phyloP scores from a whole-genome alignment of 2,113 vertebrate species.

The Gasterosteus aculeatus region DNA sequence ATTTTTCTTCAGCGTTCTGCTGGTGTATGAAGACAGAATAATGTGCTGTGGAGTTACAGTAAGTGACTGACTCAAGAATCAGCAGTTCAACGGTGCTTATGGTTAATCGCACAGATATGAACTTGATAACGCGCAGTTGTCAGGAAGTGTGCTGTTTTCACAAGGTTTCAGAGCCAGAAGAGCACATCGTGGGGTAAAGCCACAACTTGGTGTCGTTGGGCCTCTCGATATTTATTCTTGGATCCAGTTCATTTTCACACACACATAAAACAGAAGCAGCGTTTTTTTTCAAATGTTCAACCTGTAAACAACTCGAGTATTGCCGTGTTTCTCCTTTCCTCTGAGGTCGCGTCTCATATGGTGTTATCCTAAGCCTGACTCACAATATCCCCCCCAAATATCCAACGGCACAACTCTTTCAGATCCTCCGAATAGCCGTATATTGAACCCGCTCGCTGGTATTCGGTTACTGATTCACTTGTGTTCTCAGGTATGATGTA shows the following conservation, averaged over 20 bases:
- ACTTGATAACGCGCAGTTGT: conserved; percentile 52
- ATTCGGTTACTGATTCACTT: conserved; percentile 75
- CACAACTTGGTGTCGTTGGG: conserved; percentile 1
- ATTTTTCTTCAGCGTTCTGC: conserved; percentile 9
- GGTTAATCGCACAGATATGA: conserved; percentile 64
- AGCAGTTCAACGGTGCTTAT: conserved; percentile 48
- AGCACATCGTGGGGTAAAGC: conserved; percentile 30
- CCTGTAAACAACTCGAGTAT: conserved; percentile 32
- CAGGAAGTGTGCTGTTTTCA: conserved; percentile 62
- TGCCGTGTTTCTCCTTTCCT: not conserved
- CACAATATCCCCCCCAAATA: conserved; percentile 60
- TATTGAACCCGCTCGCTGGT: conserved; percentile 53
- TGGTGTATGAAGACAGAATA: conserved; percentile 37
- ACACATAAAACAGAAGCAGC: conserved; percentile 21
- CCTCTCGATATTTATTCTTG: conserved; percentile 18
- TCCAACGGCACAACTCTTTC: conserved; percentile 40
- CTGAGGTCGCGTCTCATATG: conserved; percentile 36
- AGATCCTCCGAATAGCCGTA: conserved; percentile 34
- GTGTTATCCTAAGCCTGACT: conserved; percentile 58
- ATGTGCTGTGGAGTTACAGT: conserved; percentile 30
- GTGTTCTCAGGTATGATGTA: conserved; percentile 71
- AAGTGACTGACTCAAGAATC: conserved; percentile 48
- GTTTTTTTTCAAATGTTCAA: conserved; percentile 26
- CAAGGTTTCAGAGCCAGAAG: conserved; percentile 33
- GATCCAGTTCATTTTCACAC: conserved; percentile 32